Percentiles rank a stretch among this genome's conserved stretches.
Evolutionary conservation across 2,113 vertebrate species (phyloP).

Genomic region (Rattus norvegicus): DNA sequence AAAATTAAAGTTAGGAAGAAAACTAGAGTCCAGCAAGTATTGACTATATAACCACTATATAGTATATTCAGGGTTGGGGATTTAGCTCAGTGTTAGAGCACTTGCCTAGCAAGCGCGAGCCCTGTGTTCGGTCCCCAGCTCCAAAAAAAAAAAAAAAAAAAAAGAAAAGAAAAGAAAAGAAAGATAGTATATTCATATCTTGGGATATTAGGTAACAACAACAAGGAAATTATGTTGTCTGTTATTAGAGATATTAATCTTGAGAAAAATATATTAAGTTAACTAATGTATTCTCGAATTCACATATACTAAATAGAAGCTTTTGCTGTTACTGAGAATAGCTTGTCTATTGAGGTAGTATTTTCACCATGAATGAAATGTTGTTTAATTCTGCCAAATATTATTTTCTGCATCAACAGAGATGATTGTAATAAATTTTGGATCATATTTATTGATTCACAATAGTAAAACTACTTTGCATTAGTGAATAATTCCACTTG

Average conservation of each 20-base stretch:
- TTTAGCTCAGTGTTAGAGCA: no score
- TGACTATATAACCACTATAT: neutral
- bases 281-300: neutral
- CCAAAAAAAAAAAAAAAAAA: no score
- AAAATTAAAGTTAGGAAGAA: neutral
- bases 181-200: neutral
- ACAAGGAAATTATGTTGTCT: no score
- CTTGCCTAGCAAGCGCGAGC: no score
- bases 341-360: neutral
- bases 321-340: neutral
- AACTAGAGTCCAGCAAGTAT: neutral
- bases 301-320: neutral
- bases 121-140: no score
- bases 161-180: no score
- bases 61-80: no score
- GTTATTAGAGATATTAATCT: neutral
- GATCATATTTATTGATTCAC: neutral
- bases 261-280: neutral
- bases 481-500: no score
- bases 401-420: neutral
- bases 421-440: neutral
- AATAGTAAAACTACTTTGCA: neutral
- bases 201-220: neutral
- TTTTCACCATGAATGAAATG: neutral
- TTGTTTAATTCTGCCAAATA: neutral